These are phyloP conservation scores for Plumapathes pennacea DNA, from an alignment of 92 coral and sea anemone species.

Conservation along the genomic window DNA sequence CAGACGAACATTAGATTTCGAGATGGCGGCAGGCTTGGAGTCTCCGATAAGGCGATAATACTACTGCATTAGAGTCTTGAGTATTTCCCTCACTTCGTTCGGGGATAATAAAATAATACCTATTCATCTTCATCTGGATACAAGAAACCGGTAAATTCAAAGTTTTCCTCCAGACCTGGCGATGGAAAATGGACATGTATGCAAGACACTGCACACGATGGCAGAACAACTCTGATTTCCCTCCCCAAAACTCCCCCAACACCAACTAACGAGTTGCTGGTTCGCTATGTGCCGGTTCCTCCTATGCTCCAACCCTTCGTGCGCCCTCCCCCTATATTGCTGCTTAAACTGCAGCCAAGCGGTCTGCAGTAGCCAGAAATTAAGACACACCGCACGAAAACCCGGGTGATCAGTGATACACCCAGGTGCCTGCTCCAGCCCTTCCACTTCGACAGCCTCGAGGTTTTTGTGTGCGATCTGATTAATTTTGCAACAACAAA, in stretches of 20 bases:
- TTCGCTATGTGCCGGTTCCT: constrained; percentile 34
- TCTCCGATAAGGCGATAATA: too few species aligned
- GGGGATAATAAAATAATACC: too few species aligned
- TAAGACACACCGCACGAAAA: too few species aligned
- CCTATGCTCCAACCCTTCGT: constrained; percentile 53
- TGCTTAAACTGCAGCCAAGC: constrained; percentile 51
- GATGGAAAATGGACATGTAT: constrained; percentile 57
- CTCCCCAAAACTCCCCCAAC: constrained; percentile 55
- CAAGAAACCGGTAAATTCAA: constrained; percentile 36
- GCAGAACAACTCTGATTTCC: constrained; percentile 45
- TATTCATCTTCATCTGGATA: constrained; percentile 36
- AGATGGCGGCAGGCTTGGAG: too few species aligned
- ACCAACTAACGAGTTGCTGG: constrained; percentile 53
- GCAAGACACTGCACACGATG: constrained; percentile 53
- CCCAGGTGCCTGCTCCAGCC: constrained; percentile 9
- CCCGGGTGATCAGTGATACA: constrained; percentile 54
- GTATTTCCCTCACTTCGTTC: too few species aligned
- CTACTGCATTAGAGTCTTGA: too few species aligned
- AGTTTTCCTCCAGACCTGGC: constrained; percentile 41
- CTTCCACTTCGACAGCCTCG: constrained; percentile 8
- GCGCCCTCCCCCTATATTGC: constrained; percentile 29
- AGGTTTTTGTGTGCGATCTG: neutral
- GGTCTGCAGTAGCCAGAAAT: constrained; percentile 47
- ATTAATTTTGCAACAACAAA: neutral
- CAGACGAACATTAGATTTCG: too few species aligned